Percentiles rank a stretch among this genome's conserved stretches.
Evolutionary conservation across 2,797 vertebrate species (phyloP).

Genomic region (Notolepis coatsorum): DNA sequence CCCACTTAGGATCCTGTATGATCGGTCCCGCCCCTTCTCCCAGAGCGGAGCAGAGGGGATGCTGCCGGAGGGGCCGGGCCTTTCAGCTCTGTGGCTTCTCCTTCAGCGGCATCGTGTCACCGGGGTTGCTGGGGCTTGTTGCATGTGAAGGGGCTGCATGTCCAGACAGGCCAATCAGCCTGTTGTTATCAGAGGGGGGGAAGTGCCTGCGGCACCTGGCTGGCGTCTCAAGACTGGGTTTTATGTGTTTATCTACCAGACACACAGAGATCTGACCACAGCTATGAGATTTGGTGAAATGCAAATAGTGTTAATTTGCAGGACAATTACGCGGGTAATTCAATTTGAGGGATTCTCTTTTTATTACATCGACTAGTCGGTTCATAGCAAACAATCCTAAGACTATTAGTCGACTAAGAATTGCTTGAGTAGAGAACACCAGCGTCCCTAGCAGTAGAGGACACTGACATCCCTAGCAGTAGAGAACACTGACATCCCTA

Average conservation of each 20-base stretch:
- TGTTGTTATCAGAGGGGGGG: slow-evolving; percentile 72
- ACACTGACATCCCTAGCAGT: too few species aligned
- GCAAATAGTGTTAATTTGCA: too few species aligned
- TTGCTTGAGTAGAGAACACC: too few species aligned
- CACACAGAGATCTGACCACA: too few species aligned
- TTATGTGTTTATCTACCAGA: not conserved
- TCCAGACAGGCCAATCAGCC: slow-evolving; percentile 75
- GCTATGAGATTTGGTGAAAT: too few species aligned
- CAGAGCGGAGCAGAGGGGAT: slow-evolving; percentile 21
- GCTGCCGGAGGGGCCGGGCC: slow-evolving; percentile 27
- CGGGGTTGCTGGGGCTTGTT: slow-evolving; percentile 63
- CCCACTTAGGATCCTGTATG: slow-evolving; percentile 32
- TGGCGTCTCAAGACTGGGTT: slow-evolving; percentile 68
- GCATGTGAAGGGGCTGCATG: slow-evolving; percentile 55
- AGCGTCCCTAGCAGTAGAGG: too few species aligned
- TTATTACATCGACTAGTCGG: too few species aligned
- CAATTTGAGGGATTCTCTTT: too few species aligned
- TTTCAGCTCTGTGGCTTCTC: slow-evolving; percentile 54
- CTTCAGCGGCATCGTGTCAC: slow-evolving; percentile 53
- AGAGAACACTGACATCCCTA: too few species aligned
- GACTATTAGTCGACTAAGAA: too few species aligned
- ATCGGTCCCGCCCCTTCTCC: slow-evolving; percentile 22
- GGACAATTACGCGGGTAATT: too few species aligned
- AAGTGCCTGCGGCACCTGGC: slow-evolving; percentile 64
- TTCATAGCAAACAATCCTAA: too few species aligned